These are phyloP conservation scores for Cremastobaeus sp. DNA, from an alignment of 2,888 invertebrate genomes.

Conservation along the genomic window DNA sequence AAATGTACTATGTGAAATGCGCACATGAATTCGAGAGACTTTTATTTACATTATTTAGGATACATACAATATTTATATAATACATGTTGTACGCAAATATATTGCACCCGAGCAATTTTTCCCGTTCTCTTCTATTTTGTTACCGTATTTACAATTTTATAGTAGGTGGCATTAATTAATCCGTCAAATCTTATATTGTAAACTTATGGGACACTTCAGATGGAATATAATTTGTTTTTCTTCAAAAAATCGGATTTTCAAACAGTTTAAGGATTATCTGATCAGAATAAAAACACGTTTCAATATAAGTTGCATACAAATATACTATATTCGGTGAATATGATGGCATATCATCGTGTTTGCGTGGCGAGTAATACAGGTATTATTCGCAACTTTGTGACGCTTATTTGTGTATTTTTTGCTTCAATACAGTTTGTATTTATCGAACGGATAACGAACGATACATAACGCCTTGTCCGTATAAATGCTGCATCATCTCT, in stretches of 20 bases:
- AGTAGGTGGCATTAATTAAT: too few relatives aligned
- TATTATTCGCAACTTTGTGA: conserved; percentile 41
- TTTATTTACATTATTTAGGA: conserved; percentile 55
- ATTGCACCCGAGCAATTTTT: conserved; percentile 9
- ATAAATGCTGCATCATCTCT: conserved; percentile 44
- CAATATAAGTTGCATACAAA: conserved; percentile 47
- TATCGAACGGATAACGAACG: conserved; percentile 60
- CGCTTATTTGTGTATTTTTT: conserved; percentile 52
- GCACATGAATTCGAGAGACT: conserved; percentile 52
- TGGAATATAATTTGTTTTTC: neutral
- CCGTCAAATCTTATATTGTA: too few relatives aligned
- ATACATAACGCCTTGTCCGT: conserved; percentile 51
- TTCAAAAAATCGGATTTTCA: neutral
- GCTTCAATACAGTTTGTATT: conserved; percentile 54
- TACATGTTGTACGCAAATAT: conserved; percentile 54
- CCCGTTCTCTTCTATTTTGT: conserved; percentile 15
- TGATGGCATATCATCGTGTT: conserved; percentile 45
- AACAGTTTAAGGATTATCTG: too few relatives aligned
- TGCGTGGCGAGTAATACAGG: conserved; percentile 24
- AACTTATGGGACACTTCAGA: too few relatives aligned
- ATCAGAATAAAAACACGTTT: conserved; percentile 13
- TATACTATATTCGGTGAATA: conserved; percentile 43
- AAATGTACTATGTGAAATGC: conserved; percentile 53
- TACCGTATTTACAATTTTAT: neutral
- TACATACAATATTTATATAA: conserved; percentile 49